A percentile compares a stretch with the other conserved stretches of the same genome.
Evolutionary conservation across 1,140 invertebrate genomes (phyloP).

Genomic region (Cyrtorhinus lividipennis): DNA sequence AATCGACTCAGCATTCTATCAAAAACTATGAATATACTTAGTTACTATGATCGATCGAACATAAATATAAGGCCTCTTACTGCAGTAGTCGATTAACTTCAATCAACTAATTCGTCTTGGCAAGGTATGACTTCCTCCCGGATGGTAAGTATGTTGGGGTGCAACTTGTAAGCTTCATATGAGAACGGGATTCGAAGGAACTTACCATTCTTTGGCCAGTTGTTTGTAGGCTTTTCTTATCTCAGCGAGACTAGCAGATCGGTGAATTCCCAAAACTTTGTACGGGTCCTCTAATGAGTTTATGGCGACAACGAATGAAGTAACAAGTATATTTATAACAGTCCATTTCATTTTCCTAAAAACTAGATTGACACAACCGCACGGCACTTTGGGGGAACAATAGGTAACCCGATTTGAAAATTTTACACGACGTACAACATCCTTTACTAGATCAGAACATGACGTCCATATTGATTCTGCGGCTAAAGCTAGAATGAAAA

Average conservation of each 20-base stretch:
- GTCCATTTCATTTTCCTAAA: constrained; percentile 23
- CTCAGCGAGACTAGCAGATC: constrained; percentile 55
- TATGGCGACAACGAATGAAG: constrained; percentile 14
- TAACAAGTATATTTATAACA: too few species aligned
- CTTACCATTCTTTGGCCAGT: constrained; percentile 76
- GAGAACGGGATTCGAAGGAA: too few species aligned
- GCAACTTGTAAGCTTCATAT: too few species aligned
- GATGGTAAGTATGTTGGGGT: too few species aligned
- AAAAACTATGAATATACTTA: too few species aligned
- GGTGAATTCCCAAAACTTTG: constrained; percentile 61
- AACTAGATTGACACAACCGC: neutral
- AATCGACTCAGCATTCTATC: too few species aligned
- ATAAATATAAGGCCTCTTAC: too few species aligned
- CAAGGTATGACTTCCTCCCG: too few species aligned
- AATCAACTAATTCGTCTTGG: too few species aligned
- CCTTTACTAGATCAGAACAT: neutral
- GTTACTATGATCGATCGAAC: too few species aligned
- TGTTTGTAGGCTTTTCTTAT: constrained; percentile 81
- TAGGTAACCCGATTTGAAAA: neutral
- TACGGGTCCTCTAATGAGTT: constrained; percentile 59
- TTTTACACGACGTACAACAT: neutral
- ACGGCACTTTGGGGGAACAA: neutral
- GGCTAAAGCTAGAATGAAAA: too few species aligned
- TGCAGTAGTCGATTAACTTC: too few species aligned
- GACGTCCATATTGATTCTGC: neutral